Conservation (phyloP, 2,113 vertebrate genomes). For the Psophia crepitans region DNA sequence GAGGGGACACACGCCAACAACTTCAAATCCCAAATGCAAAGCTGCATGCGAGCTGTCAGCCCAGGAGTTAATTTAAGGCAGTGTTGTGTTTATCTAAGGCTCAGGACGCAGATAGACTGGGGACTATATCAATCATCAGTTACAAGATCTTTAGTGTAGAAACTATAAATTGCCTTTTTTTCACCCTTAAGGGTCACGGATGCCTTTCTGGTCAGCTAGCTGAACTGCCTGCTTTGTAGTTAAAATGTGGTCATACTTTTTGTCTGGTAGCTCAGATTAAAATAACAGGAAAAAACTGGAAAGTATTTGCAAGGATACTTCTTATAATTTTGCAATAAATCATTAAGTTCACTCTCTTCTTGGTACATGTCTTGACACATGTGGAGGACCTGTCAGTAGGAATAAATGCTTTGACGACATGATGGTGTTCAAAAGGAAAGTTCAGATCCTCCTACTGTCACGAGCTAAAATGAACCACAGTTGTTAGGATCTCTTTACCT, state of each 20-base stretch:
- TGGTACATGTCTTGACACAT: background rate
- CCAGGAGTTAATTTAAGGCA: background rate
- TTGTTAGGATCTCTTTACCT: background rate
- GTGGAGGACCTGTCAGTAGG: background rate
- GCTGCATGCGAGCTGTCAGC: background rate
- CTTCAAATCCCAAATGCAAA: background rate
- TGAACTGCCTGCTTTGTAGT: background rate
- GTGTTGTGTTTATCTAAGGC: background rate
- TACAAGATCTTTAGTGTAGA: background rate
- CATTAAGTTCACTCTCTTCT: background rate
- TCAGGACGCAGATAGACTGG: background rate
- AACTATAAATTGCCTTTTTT: background rate
- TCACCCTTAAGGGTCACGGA: background rate
- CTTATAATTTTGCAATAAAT: background rate
- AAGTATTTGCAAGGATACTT: background rate
- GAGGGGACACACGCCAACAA: background rate
- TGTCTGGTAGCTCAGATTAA: background rate
- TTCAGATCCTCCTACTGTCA: background rate
- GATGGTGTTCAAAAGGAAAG: background rate
- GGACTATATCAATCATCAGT: background rate
- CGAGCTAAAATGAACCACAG: background rate
- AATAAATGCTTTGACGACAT: background rate
- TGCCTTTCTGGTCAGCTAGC: background rate
- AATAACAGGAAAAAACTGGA: background rate
- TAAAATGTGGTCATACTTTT: background rate